Conservation (phyloP, 2,888 invertebrate genomes). For the Melieria omissa region DNA sequence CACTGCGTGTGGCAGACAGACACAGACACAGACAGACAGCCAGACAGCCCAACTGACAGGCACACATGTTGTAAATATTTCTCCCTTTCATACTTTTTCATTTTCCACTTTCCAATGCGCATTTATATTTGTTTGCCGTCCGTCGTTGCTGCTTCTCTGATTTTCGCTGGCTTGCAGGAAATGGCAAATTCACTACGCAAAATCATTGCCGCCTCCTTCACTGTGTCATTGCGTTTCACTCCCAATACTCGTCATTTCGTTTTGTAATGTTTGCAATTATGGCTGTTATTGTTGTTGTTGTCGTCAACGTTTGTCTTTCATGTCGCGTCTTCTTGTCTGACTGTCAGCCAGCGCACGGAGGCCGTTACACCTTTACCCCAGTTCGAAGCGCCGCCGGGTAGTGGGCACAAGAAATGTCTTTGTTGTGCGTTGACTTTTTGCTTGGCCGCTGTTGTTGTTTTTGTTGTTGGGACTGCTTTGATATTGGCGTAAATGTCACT, state of each 20-base stretch:
- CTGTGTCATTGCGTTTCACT: too few species aligned
- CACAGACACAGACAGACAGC: too few species aligned
- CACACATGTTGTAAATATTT: too few species aligned
- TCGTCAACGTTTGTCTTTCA: neutral
- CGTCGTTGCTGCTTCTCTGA: too few species aligned
- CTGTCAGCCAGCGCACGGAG: neutral
- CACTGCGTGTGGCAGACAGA: too few species aligned
- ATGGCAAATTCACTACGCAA: too few species aligned
- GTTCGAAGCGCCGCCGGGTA: neutral
- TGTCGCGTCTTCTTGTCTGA: too few species aligned
- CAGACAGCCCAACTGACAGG: too few species aligned
- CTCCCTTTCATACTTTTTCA: neutral
- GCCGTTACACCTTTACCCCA: slow-evolving; percentile 32
- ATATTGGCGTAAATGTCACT: too few species aligned
- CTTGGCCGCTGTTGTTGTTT: neutral
- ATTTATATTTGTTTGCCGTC: neutral
- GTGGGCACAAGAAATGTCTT: neutral
- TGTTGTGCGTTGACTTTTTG: slow-evolving; percentile 12
- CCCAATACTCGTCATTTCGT: neutral
- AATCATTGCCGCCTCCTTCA: too few species aligned
- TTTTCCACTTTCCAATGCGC: neutral
- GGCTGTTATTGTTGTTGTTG: slow-evolving; percentile 1
- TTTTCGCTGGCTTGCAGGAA: too few species aligned
- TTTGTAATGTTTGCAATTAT: neutral
- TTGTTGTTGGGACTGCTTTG: too few species aligned